These are phyloP conservation scores for Adoxophyes honmai DNA, from an alignment of 1,140 invertebrate genomes.

Conservation along the genomic window DNA sequence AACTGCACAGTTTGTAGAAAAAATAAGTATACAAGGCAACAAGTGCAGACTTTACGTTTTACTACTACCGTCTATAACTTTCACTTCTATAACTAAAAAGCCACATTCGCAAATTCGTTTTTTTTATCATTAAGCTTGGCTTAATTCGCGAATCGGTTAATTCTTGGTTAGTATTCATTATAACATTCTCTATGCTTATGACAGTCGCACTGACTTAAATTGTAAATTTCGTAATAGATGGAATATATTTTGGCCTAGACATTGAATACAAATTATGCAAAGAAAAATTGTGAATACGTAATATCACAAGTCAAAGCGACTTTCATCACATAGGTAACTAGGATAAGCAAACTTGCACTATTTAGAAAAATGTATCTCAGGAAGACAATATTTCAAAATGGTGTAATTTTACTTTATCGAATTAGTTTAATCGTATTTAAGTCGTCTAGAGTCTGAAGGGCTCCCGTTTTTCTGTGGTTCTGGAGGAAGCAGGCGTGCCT, in stretches of 20 bases:
- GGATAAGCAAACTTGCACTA: slow-evolving; percentile 1
- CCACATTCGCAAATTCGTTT: slow-evolving; percentile 59
- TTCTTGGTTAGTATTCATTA: slow-evolving; percentile 64
- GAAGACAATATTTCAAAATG: slow-evolving; percentile 2
- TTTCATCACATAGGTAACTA: slow-evolving; percentile 29
- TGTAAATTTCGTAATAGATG: slow-evolving; percentile 22
- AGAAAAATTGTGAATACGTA: slow-evolving; percentile 22
- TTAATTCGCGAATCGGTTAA: slow-evolving; percentile 68
- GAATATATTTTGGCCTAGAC: slow-evolving; percentile 28
- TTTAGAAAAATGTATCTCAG: neutral
- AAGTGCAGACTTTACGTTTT: slow-evolving; percentile 75
- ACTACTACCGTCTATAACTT: slow-evolving; percentile 63
- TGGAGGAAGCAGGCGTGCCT: slow-evolving; percentile 51
- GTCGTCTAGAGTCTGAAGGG: slow-evolving; percentile 72
- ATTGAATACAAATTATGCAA: slow-evolving; percentile 25
- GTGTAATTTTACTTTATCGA: neutral
- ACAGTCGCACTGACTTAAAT: slow-evolving; percentile 31
- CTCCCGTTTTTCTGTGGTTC: slow-evolving; percentile 71
- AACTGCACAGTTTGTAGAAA: slow-evolving; percentile 54
- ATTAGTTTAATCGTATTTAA: slow-evolving; percentile 11
- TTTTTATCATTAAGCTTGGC: slow-evolving; percentile 61
- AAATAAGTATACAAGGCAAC: slow-evolving; percentile 73
- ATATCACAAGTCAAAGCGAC: slow-evolving; percentile 36
- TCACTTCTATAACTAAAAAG: slow-evolving; percentile 66
- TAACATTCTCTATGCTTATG: slow-evolving; percentile 39